phyloP scores from a whole-genome alignment of 2,113 vertebrate species.

The Pogonocichla stellata region DNA sequence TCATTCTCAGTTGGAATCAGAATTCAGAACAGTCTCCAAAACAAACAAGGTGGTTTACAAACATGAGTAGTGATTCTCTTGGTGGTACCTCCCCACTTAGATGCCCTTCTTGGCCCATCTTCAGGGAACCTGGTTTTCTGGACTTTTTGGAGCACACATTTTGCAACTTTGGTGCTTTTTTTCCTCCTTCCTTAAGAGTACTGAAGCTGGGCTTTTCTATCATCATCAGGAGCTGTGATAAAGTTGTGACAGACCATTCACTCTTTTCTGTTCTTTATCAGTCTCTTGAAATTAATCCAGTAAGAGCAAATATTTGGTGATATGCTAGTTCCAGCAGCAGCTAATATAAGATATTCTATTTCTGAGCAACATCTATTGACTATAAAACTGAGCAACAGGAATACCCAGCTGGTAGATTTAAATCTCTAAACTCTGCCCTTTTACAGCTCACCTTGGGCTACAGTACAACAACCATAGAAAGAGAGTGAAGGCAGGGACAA shows the following conservation, averaged over 20 bases:
- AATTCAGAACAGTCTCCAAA: not conserved
- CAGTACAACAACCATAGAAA: not conserved
- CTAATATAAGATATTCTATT: not conserved
- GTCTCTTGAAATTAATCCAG: not conserved
- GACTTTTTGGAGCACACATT: not conserved
- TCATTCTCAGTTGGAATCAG: not conserved
- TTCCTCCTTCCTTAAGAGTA: not conserved
- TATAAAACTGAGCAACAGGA: not conserved
- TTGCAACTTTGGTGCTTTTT: not conserved
- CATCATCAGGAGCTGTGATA: not conserved
- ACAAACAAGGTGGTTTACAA: not conserved
- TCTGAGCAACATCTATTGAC: constrained; percentile 3
- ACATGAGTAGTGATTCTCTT: not conserved
- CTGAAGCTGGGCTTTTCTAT: not conserved
- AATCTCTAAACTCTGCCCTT: not conserved
- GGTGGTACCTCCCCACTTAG: not conserved
- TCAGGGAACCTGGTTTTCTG: not conserved
- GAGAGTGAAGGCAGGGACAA: not conserved
- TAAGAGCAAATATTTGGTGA: not conserved
- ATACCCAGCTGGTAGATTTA: not conserved
- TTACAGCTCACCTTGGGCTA: not conserved
- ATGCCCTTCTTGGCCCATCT: not conserved
- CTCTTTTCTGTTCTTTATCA: not conserved
- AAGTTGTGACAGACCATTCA: not conserved
- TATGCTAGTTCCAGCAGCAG: not conserved